Evolutionary conservation across 1,140 invertebrate species (phyloP).

Genomic region (Ips nitidus): DNA sequence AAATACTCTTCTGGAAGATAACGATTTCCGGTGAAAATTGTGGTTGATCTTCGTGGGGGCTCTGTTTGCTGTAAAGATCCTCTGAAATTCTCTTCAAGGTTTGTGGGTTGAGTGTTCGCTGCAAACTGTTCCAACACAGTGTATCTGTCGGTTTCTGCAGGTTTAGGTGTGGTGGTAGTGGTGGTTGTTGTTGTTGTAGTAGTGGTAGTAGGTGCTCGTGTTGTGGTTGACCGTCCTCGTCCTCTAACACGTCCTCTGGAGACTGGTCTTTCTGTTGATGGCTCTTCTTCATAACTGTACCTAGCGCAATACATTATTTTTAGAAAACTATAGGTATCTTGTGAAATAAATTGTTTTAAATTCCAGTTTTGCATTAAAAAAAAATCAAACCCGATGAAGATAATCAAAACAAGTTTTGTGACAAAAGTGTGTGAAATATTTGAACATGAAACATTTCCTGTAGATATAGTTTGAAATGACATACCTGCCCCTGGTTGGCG

Average conservation of each 20-base stretch:
- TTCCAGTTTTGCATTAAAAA: no score
- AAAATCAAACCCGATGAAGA: no score
- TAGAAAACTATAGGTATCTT: no score
- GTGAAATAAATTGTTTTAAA: no score
- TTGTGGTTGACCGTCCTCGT: constrained; percentile 26
- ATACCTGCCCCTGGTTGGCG: no score
- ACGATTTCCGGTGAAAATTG: constrained; percentile 9
- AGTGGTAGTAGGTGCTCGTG: constrained; percentile 19
- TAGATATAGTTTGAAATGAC: no score
- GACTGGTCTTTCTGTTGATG: constrained; percentile 4
- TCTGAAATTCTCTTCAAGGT: background rate
- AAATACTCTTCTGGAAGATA: constrained; percentile 22
- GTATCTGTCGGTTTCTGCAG: constrained; percentile 28
- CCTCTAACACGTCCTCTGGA: constrained; percentile 24
- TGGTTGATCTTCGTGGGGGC: constrained; percentile 9
- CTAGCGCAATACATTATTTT: background rate
- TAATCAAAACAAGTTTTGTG: no score
- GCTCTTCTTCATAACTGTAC: constrained; percentile 4
- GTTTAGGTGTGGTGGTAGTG: constrained; percentile 29
- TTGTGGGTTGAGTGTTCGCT: constrained; percentile 8
- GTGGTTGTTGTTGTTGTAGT: constrained; percentile 25
- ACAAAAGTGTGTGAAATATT: no score
- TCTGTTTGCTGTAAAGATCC: constrained; percentile 8
- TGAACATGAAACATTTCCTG: no score
- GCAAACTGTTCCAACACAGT: constrained; percentile 45